Evolutionary conservation across 1,140 invertebrate genomes (phyloP), one percentile per base, ranked within the genome.

Genomic region (Lanistes nyassanus): DNA sequence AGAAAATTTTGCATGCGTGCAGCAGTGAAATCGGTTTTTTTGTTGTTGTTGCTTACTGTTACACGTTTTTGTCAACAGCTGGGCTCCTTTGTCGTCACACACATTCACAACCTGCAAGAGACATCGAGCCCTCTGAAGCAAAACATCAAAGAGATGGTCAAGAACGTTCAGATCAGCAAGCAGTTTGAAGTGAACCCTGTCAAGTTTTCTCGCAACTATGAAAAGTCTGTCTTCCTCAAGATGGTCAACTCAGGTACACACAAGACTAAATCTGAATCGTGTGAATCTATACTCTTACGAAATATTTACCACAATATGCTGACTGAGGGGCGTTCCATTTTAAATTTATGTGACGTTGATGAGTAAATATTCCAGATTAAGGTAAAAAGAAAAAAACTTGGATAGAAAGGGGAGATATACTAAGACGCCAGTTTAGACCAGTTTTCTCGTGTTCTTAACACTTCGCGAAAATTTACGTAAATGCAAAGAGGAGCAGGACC

Each of bases 1-100:
- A 65, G 31, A 65, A 19, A 65, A 9, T 29, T 34, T 23, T 29
- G 21, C 29, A n/a, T 2, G 6, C 5, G 34, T 31, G 5, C 4
- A 36, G 16, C 62, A 34, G 4, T 34, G 21, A 26, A 21, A 37
- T 34, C 2, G 16, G 31, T 13, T 51, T 23, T 58, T 0, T n/a
- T n/a, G n/a, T n/a, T n/a, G n/a, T n/a, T n/a, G n/a, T n/a, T n/a
- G n/a, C n/a, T n/a, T n/a, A n/a, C n/a, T n/a, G n/a, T n/a, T 42
- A 68, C 26, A 3, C 5, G 36, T 29, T 56, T 23, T 55, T 31
- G 5, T 72, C 34, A 75, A 34, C 68, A 85, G 79, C 96, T 97
- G 70, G 95, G 96, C 9, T 96, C 96, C 19, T 98, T 96, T 87
- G 94, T 98, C 13, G 97, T 95, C 95, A 96, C 94, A 62, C 95